Evolutionary conservation across 2,797 vertebrate species (phyloP).

Genomic region (Taeniopygia guttata): DNA sequence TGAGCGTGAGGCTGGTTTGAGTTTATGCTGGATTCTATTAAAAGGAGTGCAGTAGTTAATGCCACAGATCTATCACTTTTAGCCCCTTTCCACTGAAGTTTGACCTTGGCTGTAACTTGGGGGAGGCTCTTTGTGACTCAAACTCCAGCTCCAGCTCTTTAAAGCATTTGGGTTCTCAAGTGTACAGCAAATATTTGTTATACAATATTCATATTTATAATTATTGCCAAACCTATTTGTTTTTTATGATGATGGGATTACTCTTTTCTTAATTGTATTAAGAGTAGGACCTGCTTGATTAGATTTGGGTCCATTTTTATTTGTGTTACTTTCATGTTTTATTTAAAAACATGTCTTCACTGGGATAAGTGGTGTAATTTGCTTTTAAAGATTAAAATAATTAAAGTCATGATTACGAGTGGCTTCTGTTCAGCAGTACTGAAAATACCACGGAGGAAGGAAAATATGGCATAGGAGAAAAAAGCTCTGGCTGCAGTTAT

Average conservation of each 20-base stretch:
- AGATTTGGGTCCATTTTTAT: slow-evolving; percentile 69
- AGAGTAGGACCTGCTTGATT: slow-evolving; percentile 61
- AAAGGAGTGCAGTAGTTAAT: slow-evolving; percentile 78
- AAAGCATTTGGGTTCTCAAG: background rate
- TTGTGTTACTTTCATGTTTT: slow-evolving; percentile 69
- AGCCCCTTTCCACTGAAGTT: slow-evolving; percentile 75
- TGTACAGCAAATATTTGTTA: background rate
- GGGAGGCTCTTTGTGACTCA: slow-evolving; percentile 17
- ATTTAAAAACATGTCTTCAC: slow-evolving; percentile 72
- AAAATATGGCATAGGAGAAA: slow-evolving; percentile 5
- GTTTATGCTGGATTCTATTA: slow-evolving; percentile 82
- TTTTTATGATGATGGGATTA: slow-evolving; percentile 59
- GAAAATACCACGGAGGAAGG: slow-evolving; percentile 28
- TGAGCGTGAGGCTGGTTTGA: slow-evolving; percentile 78
- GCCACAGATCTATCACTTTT: slow-evolving; percentile 79
- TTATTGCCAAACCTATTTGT: slow-evolving; percentile 56
- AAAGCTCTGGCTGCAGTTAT: background rate
- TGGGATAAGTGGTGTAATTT: slow-evolving; percentile 65
- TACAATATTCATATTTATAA: slow-evolving; percentile 38
- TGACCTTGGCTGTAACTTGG: slow-evolving; percentile 75
- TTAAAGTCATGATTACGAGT: slow-evolving; percentile 59
- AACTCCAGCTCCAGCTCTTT: background rate
- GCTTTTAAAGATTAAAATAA: slow-evolving; percentile 64
- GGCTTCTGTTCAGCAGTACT: slow-evolving; percentile 40
- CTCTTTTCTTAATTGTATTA: slow-evolving; percentile 66